phyloP scores from a whole-genome alignment of 2,888 invertebrate species.

The Ophion costatus region DNA sequence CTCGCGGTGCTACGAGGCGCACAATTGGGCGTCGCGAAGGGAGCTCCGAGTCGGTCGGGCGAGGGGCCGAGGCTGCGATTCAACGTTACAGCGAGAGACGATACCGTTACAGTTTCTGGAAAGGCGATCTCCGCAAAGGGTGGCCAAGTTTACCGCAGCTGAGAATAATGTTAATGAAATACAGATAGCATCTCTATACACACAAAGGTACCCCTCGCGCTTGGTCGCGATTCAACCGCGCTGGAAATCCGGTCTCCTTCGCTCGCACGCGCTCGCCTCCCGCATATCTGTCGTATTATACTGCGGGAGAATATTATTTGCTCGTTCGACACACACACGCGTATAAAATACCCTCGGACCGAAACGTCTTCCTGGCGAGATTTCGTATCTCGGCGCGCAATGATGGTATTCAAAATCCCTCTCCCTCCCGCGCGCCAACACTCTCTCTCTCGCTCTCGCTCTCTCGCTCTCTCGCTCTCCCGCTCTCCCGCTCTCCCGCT shows the following conservation, averaged over 20 bases:
- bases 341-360: conserved; percentile 32
- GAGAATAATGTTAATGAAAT: conserved; percentile 84
- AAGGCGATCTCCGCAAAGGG: conserved; percentile 59
- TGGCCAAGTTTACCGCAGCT: conserved; percentile 76
- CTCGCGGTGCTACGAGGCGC: conserved; percentile 69
- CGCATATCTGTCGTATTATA: conserved; percentile 28
- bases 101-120: conserved; percentile 61
- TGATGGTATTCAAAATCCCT: conserved; percentile 46
- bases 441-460: conserved; percentile 5
- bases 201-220: conserved; percentile 60
- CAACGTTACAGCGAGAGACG: conserved; percentile 34
- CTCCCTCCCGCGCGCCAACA: no score
- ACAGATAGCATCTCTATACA: conserved; percentile 83
- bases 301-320: conserved; percentile 58
- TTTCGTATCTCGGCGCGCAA: conserved; percentile 55
- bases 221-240: conserved; percentile 50
- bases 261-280: conserved; percentile 51
- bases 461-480: conserved; percentile 14
- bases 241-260: conserved; percentile 76
- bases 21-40: conserved; percentile 73
- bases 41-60: conserved; percentile 50
- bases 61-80: conserved; percentile 33
- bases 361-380: conserved; percentile 58
- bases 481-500: neutral
- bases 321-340: conserved; percentile 20